phyloP scores from a whole-genome alignment of 2,888 invertebrate genomes.

The Lasiommata megera region DNA sequence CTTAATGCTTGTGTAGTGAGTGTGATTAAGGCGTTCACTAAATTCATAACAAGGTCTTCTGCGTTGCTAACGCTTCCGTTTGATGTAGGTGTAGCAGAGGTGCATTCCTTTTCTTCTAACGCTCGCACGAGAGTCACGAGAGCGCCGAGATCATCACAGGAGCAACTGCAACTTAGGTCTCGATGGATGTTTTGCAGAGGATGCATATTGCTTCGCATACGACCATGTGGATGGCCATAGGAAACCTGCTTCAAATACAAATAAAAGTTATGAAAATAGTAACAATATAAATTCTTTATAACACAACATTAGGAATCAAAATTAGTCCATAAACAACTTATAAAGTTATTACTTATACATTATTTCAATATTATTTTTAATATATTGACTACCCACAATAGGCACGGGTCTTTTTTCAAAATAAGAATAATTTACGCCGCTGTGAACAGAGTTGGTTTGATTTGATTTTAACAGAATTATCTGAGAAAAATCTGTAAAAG shows the following conservation, averaged over 20 bases:
- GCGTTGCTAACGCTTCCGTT: constrained; percentile 32
- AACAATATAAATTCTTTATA: too few relatives aligned
- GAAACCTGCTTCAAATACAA: constrained; percentile 39
- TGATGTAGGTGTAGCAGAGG: constrained; percentile 4
- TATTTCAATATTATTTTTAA: too few relatives aligned
- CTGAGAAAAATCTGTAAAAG: too few relatives aligned
- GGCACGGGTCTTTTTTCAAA: too few relatives aligned
- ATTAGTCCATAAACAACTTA: too few relatives aligned
- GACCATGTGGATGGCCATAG: constrained; percentile 40
- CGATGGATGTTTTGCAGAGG: constrained; percentile 7
- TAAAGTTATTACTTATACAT: too few relatives aligned
- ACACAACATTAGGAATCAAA: too few relatives aligned
- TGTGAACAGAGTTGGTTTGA: too few relatives aligned
- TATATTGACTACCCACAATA: too few relatives aligned
- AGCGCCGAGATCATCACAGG: constrained; percentile 34
- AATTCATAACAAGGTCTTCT: constrained; percentile 58
- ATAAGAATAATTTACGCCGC: too few relatives aligned
- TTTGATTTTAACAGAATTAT: too few relatives aligned
- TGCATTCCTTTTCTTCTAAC: constrained; percentile 35
- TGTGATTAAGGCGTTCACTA: constrained; percentile 59
- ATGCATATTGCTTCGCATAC: constrained; percentile 15
- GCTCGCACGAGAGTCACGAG: constrained; percentile 37
- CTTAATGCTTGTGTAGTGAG: constrained; percentile 43
- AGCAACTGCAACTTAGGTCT: constrained; percentile 23
- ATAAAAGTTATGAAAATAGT: too few relatives aligned